Percentiles rank a stretch among this genome's conserved stretches.
These are phyloP conservation scores for Chloroceryle inda DNA, from an alignment of 2,797 vertebrate species.

Conservation along the genomic window DNA sequence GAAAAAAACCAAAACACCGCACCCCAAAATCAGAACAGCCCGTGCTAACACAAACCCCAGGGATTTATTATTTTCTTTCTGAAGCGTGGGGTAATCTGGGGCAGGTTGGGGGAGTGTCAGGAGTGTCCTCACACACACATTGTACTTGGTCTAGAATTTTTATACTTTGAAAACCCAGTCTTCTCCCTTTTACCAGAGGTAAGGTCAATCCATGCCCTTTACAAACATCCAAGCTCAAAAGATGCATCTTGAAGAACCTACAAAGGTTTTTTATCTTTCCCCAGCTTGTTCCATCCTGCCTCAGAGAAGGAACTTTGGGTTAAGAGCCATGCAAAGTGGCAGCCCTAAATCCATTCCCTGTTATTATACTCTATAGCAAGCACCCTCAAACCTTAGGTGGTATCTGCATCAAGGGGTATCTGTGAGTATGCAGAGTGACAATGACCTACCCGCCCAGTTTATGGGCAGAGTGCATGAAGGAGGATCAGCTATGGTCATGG, in stretches of 20 bases:
- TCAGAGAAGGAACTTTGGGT: neutral
- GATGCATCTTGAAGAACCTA: neutral
- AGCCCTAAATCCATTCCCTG: neutral
- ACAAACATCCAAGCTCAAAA: neutral
- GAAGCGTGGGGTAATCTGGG: neutral
- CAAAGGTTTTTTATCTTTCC: too few species aligned
- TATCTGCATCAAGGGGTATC: too few species aligned
- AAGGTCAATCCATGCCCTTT: neutral
- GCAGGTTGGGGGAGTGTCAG: fast-evolving
- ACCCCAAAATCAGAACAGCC: too few species aligned
- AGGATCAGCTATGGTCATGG: too few species aligned
- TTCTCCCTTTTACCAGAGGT: neutral
- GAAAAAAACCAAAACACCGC: too few species aligned
- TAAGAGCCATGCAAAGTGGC: neutral
- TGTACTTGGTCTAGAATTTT: neutral
- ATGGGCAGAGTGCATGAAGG: too few species aligned
- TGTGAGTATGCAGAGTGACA: too few species aligned
- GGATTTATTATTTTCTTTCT: neutral
- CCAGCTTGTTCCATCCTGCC: too few species aligned
- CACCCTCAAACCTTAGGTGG: too few species aligned
- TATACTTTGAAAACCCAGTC: neutral
- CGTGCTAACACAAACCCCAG: neutral
- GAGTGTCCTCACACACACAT: too few species aligned
- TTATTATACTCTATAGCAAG: neutral
- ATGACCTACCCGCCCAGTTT: too few species aligned